These are phyloP conservation scores for Leptinotarsa rubiginosa DNA, from an alignment of 2,888 invertebrate species.

Conservation along the genomic window DNA sequence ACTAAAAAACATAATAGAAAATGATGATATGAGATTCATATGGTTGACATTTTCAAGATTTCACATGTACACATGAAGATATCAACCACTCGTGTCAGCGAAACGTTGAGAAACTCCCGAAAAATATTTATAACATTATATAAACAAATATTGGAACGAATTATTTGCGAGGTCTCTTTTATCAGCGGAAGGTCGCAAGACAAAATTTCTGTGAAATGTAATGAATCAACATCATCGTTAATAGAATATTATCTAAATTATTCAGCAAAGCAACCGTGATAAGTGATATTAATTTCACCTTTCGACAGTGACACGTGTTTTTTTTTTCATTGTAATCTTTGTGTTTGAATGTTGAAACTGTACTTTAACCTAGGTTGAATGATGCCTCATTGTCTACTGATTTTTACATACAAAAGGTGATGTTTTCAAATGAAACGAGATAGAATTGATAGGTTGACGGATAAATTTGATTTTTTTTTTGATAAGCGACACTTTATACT, in stretches of 20 bases:
- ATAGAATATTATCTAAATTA: neutral
- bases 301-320: conserved; percentile 9
- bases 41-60: too few species aligned
- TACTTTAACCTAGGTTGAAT: neutral
- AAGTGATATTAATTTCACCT: conserved; percentile 14
- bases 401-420: neutral
- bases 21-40: too few species aligned
- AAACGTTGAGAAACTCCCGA: too few species aligned
- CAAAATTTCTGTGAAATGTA: neutral
- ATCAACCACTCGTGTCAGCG: too few species aligned
- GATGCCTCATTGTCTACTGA: neutral
- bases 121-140: too few species aligned
- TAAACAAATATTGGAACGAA: too few species aligned
- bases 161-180: too few species aligned
- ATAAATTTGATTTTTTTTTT: neutral
- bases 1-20: too few species aligned
- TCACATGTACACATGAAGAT: too few species aligned
- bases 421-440: neutral
- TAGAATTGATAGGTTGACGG: neutral
- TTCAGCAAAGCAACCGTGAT: neutral
- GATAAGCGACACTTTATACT: neutral
- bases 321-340: neutral
- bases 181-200: too few species aligned
- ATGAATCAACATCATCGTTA: conserved; percentile 8
- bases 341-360: neutral